Percentiles rank a stretch among this genome's conserved stretches.
Conservation (phyloP, 2,113 vertebrate genomes). For the Lutjanus erythropterus region DNA sequence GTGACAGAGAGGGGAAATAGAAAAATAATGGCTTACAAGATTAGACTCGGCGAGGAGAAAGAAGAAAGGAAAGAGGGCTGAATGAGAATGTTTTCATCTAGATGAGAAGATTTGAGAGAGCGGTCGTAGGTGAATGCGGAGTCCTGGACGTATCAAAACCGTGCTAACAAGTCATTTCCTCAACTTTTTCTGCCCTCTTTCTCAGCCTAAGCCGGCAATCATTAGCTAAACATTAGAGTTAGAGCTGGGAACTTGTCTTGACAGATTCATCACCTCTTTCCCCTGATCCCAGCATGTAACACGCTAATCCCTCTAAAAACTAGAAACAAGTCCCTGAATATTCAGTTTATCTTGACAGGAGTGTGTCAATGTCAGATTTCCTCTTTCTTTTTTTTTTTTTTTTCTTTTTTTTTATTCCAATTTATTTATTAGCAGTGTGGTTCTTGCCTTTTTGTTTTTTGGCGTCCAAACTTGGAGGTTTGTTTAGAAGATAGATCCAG, state of each 20-base stretch:
- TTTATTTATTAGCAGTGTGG: neutral
- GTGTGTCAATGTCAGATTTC: slow-evolving; percentile 8
- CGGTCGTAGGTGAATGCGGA: slow-evolving; percentile 76
- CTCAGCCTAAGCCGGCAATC: slow-evolving; percentile 74
- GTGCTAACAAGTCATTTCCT: slow-evolving; percentile 85
- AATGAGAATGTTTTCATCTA: slow-evolving; percentile 92
- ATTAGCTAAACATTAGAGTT: slow-evolving; percentile 83
- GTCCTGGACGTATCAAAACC: slow-evolving; percentile 76
- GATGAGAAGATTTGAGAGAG: slow-evolving; percentile 84
- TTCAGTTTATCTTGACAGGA: slow-evolving; percentile 12
- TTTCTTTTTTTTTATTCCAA: neutral
- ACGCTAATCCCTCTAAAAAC: slow-evolving; percentile 69
- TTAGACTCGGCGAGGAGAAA: slow-evolving; percentile 83
- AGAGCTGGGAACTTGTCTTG: slow-evolving; percentile 75
- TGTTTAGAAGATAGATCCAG: slow-evolving; percentile 61
- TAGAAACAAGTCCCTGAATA: slow-evolving; percentile 46
- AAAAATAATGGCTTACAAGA: slow-evolving; percentile 93
- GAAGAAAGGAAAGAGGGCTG: slow-evolving; percentile 81
- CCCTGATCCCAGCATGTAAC: slow-evolving; percentile 73
- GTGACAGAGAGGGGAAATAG: slow-evolving; percentile 96
- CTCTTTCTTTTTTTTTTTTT: neutral
- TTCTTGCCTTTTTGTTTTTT: slow-evolving; percentile 5
- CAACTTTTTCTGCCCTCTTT: slow-evolving; percentile 73
- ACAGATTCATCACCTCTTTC: slow-evolving; percentile 81
- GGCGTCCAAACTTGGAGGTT: slow-evolving; percentile 37